These are phyloP conservation scores for Acronicta aceris DNA, from an alignment of 2,888 invertebrate genomes.

Conservation along the genomic window DNA sequence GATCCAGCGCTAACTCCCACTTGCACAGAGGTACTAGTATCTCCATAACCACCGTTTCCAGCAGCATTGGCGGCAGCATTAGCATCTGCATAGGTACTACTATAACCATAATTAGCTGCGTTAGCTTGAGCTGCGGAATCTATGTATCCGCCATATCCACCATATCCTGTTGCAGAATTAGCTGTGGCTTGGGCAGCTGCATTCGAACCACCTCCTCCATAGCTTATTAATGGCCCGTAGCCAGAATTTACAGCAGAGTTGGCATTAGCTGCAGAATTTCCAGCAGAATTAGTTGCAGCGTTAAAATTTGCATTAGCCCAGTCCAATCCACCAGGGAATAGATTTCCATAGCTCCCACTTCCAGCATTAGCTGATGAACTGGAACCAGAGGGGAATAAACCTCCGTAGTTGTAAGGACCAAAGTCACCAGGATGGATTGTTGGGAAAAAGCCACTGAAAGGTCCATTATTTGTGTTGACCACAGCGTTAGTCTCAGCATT, in stretches of 20 bases:
- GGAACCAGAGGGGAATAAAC: constrained; percentile 23
- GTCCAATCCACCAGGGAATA: constrained; percentile 20
- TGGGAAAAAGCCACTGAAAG: constrained; percentile 7
- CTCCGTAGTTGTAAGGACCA: constrained; percentile 24
- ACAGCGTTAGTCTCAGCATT: constrained; percentile 31
- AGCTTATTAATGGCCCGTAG: constrained; percentile 7
- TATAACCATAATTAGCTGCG: constrained; percentile 20
- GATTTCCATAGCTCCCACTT: constrained; percentile 19
- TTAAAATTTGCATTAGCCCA: constrained; percentile 30
- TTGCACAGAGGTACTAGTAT: constrained; percentile 8
- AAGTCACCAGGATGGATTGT: constrained; percentile 5
- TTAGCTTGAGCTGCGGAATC: constrained; percentile 16
- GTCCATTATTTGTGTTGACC: constrained; percentile 7
- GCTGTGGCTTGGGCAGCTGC: constrained; percentile 25
- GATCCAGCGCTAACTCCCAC: constrained; percentile 11
- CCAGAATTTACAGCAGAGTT: constrained; percentile 19
- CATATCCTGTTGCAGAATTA: constrained; percentile 6
- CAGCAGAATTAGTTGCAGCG: constrained; percentile 32
- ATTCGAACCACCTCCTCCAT: constrained; percentile 20
- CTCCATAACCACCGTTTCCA: constrained; percentile 17
- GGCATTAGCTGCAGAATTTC: too few species aligned
- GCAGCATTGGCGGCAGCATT: constrained; percentile 18
- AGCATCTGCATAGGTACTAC: constrained; percentile 30
- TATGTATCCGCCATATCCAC: constrained; percentile 15
- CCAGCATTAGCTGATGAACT: constrained; percentile 39